Evolutionary conservation across 1,140 invertebrate genomes (phyloP), one percentile per base, ranked within the genome.

Genomic region (Pinna nobilis): DNA sequence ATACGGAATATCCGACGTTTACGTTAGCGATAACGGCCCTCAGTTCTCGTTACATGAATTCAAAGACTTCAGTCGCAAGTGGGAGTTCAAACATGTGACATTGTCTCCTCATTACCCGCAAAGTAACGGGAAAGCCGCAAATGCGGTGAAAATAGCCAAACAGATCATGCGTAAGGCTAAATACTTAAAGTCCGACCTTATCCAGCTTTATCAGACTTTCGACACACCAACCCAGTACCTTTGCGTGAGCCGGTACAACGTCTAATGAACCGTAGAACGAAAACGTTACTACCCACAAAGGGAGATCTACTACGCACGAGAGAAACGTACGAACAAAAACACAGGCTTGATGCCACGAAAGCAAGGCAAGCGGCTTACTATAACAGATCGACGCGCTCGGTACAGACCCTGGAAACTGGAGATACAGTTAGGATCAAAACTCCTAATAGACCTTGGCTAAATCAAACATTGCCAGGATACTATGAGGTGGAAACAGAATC

Each of bases 1-100:
- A 35, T 68, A 81, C 59, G 77, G 79, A n/a, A 75, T 74, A 13
- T 77, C 81, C 7, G 70, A 70, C n/a, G 44, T 44, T 13, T 18
- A 75, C 1, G 49, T 76, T 7, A 39, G 47, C 1, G 89, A 90
- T 79, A 87, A 88, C 70, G 88, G 86, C 4, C 83, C 88, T 1
- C 86, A 89, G 37, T 90, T 87, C 77, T 61, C 51, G 0, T 85
- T 77, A 6, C 55, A 60, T 1, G 79, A 87, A 67, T 91, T 90
- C 77, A 77, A 70, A 68, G 65, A 79, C 2, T 91, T 91, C 84
- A 44, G 76, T 4, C 78, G 79, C 71, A 67, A 84, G 2, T 91
- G 87, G 84, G 79, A 83, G 9, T 86, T 91, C 63, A 59, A 79
- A 5, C 84, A 88, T 72, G 50, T 68, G 1, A 88, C 84, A 6